Conservation (phyloP, 2,113 vertebrate genomes). For the Litocranius walleri region DNA sequence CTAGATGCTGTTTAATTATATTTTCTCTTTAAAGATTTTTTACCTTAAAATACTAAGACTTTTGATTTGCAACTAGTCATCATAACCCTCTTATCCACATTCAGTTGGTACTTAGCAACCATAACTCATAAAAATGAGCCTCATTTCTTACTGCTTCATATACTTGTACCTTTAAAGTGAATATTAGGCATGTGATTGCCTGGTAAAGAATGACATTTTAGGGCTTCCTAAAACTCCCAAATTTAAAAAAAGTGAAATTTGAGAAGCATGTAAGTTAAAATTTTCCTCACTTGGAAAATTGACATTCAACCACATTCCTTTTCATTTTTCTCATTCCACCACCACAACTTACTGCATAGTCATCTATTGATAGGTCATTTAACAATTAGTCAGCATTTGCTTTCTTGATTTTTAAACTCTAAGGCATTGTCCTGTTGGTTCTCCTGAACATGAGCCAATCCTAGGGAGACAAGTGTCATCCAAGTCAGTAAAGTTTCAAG, state of each 20-base stretch:
- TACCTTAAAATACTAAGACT: background rate
- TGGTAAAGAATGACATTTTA: background rate
- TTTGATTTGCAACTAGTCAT: background rate
- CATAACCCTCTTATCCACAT: background rate
- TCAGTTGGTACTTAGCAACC: background rate
- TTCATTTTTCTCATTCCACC: background rate
- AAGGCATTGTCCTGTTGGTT: background rate
- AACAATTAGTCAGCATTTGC: background rate
- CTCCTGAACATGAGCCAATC: background rate
- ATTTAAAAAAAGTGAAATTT: background rate
- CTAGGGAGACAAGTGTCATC: background rate
- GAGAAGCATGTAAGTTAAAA: background rate
- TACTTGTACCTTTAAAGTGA: background rate
- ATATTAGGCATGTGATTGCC: background rate
- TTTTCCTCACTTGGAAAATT: background rate
- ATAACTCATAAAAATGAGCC: background rate
- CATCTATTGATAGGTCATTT: background rate
- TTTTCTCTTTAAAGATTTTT: background rate
- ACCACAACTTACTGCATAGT: background rate
- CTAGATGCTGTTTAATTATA: background rate
- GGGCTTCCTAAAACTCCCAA: background rate
- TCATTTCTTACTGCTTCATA: background rate
- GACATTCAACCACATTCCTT: background rate
- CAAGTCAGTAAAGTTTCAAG: background rate
- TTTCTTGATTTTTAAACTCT: background rate